A percentile compares a stretch with the other conserved stretches of the same genome.
These are phyloP conservation scores for Nebria salina DNA, from an alignment of 2,888 invertebrate species.

Conservation along the genomic window DNA sequence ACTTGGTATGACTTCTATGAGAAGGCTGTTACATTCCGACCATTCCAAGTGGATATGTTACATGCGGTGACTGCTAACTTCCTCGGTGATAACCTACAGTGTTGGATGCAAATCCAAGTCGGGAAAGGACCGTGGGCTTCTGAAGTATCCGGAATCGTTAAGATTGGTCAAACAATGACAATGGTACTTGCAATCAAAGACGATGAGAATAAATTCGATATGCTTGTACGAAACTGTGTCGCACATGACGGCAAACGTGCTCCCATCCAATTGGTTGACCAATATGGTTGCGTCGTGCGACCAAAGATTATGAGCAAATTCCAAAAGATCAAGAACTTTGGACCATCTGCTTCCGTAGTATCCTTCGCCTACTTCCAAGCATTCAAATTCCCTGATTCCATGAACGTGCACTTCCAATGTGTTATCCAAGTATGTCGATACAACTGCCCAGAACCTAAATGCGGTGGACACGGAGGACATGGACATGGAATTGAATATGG, in stretches of 20 bases:
- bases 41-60: conserved; percentile 95
- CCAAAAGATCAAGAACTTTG: conserved; percentile 96
- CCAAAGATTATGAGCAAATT: conserved; percentile 96
- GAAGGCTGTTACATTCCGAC: conserved; percentile 92
- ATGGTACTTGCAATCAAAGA: conserved; percentile 96
- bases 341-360: conserved; percentile 92
- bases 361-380: conserved; percentile 97
- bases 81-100: conserved; percentile 93
- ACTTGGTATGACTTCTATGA: conserved; percentile 98
- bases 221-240: conserved; percentile 93
- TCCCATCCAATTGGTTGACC: conserved; percentile 92
- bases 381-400: conserved; percentile 95
- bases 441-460: conserved; percentile 93
- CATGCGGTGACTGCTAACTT: conserved; percentile 96
- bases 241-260: conserved; percentile 94
- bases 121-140: conserved; percentile 98
- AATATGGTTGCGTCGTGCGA: conserved; percentile 91
- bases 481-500: conserved; percentile 69
- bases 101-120: conserved; percentile 98
- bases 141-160: conserved; percentile 94
- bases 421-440: conserved; percentile 94
- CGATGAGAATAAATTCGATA: conserved; percentile 95
- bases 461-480: conserved; percentile 68
- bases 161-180: conserved; percentile 96
- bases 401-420: conserved; percentile 97